These are phyloP conservation scores for Phortica magna DNA, from an alignment of 2,888 invertebrate genomes.

Conservation along the genomic window DNA sequence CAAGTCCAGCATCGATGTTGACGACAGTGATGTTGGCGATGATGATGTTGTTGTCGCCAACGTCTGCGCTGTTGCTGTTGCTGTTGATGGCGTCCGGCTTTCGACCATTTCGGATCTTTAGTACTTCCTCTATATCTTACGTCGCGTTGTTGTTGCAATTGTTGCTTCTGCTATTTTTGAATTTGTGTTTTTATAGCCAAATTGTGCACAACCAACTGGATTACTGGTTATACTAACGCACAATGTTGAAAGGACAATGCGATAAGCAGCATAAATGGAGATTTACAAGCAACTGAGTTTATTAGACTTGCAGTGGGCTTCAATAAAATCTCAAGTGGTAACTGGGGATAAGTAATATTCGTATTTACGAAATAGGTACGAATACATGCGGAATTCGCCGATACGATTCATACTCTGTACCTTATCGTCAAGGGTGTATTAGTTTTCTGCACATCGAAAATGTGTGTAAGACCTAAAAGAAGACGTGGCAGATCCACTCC, in stretches of 20 bases:
- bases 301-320: not conserved
- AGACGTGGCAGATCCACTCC: no score
- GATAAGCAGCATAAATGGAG: not conserved
- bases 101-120: constrained; percentile 64
- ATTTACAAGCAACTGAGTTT: not conserved
- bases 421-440: no score
- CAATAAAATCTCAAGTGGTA: not conserved
- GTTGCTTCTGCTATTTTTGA: constrained; percentile 31
- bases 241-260: not conserved
- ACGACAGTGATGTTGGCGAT: not conserved
- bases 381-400: no score
- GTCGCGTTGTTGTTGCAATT: constrained; percentile 38
- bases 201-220: not conserved
- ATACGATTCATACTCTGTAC: no score
- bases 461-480: no score
- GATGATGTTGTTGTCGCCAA: constrained; percentile 24
- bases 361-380: no score
- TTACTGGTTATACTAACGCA: no score
- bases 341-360: no score
- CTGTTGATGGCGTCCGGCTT: constrained; percentile 54
- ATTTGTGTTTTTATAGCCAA: constrained; percentile 11
- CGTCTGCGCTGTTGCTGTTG: constrained; percentile 32
- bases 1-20: not conserved
- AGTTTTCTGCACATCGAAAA: no score
- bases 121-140: constrained; percentile 60